A percentile compares a stretch with the other conserved stretches of the same genome.
phyloP scores from a whole-genome alignment of 2,113 vertebrate genomes.

The Raja brachyura region DNA sequence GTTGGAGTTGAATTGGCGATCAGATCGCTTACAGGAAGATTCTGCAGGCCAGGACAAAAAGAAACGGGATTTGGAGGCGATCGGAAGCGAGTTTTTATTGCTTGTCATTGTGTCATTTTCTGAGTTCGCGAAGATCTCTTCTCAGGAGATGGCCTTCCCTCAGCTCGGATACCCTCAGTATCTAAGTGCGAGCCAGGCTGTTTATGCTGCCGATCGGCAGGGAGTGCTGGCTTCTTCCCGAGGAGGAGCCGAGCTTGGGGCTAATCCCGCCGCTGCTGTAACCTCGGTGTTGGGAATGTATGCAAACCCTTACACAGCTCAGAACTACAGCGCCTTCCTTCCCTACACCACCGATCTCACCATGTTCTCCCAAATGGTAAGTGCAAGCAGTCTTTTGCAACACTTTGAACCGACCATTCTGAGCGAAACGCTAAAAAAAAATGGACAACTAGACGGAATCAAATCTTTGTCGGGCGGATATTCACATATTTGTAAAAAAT shows the following conservation, averaged over 20 bases:
- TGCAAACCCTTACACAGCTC: conserved; percentile 80
- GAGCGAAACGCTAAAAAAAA: neutral
- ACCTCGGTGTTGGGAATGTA: conserved; percentile 90
- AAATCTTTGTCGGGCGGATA: neutral
- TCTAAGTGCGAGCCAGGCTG: conserved; percentile 81
- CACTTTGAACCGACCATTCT: neutral
- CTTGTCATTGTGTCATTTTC: conserved; percentile 50
- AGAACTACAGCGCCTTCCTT: conserved; percentile 92
- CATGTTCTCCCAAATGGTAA: conserved; percentile 97
- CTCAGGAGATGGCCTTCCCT: conserved; percentile 84
- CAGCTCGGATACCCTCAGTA: conserved; percentile 94
- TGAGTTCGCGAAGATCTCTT: conserved; percentile 50
- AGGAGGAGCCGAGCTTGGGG: conserved; percentile 71
- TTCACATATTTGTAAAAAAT: neutral
- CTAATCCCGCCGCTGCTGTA: conserved; percentile 75
- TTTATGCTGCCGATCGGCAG: conserved; percentile 78
- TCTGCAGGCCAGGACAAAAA: conserved; percentile 52
- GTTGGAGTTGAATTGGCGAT: conserved; percentile 94
- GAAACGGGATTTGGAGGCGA: conserved; percentile 60
- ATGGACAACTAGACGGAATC: neutral
- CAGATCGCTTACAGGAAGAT: conserved; percentile 93
- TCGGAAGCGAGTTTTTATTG: conserved; percentile 46
- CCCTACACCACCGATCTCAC: conserved; percentile 89
- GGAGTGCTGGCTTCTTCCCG: conserved; percentile 75
- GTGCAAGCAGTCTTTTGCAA: conserved; percentile 44